Conservation (phyloP, 2,113 vertebrate genomes). For the Lepidothrix coronata region DNA sequence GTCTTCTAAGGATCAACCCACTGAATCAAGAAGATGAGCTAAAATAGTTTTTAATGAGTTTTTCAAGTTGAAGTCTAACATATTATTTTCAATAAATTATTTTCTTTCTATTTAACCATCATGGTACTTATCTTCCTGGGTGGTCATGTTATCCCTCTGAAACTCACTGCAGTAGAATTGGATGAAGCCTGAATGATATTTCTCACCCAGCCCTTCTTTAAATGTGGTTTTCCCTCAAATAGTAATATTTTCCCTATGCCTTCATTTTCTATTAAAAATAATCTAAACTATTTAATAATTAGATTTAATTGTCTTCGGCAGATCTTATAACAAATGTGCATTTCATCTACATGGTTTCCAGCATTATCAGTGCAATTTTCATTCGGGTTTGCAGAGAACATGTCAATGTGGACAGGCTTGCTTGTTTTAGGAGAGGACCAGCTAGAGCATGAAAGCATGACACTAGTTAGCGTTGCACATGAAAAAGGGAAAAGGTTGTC, state of each 20-base stretch:
- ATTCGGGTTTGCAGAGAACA: background rate
- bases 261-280: slow-evolving; percentile 30
- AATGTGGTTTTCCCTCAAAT: slow-evolving; percentile 16
- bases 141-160: slow-evolving; percentile 16
- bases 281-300: background rate
- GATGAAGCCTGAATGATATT: slow-evolving; percentile 3
- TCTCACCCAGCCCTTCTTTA: slow-evolving; percentile 12
- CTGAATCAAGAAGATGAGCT: background rate
- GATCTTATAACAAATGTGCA: background rate
- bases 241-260: background rate
- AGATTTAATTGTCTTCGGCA: background rate
- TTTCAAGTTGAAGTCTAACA: background rate
- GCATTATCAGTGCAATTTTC: rapidly evolving
- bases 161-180: background rate
- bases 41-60: slow-evolving; percentile 23
- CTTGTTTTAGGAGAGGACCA: background rate
- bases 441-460: background rate
- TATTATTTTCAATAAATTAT: slow-evolving; percentile 10
- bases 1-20: background rate
- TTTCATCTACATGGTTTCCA: background rate
- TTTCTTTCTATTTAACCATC: background rate
- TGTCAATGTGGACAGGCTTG: background rate
- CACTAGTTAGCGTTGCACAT: background rate
- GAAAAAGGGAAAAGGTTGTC: background rate
- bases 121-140: slow-evolving; percentile 10